Conservation (phyloP, 2,797 vertebrate species). For the Xerus rutilus region DNA sequence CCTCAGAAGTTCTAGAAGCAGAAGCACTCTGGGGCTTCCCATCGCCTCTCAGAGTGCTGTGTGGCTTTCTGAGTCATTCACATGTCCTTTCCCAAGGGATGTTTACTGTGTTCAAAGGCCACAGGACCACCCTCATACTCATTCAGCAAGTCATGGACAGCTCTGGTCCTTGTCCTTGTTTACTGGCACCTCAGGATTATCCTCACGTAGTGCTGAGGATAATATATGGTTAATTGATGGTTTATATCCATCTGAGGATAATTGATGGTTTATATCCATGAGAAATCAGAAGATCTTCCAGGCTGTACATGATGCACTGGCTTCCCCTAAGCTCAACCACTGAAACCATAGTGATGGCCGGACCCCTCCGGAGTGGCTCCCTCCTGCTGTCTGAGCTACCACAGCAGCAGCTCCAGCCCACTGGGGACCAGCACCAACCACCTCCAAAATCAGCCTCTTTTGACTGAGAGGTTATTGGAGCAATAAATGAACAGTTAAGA, state of each 20-base stretch:
- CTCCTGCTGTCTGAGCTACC: too few relatives aligned
- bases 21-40: slow-evolving; percentile 90
- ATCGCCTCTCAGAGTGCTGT: slow-evolving; percentile 89
- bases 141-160: slow-evolving; percentile 90
- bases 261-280: slow-evolving; percentile 88
- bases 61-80: slow-evolving; percentile 90
- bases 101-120: slow-evolving; percentile 85
- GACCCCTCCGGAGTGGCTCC: slow-evolving; percentile 80
- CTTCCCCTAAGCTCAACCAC: slow-evolving; percentile 89
- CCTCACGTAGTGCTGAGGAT: slow-evolving; percentile 85
- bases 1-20: slow-evolving; percentile 91
- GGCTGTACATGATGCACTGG: slow-evolving; percentile 95
- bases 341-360: slow-evolving; percentile 88
- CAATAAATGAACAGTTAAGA: not conserved
- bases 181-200: slow-evolving; percentile 88
- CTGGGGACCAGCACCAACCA: too few relatives aligned
- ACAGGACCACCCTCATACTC: slow-evolving; percentile 91
- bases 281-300: slow-evolving; percentile 98
- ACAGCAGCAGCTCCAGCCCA: too few relatives aligned
- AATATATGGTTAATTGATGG: too few relatives aligned
- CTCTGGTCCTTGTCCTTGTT: slow-evolving; percentile 85
- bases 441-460: not conserved
- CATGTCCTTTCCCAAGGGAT: slow-evolving; percentile 86
- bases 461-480: not conserved
- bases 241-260: slow-evolving; percentile 90